Conservation (phyloP, 2,797 vertebrate genomes). For the Taenioides sp. region DNA sequence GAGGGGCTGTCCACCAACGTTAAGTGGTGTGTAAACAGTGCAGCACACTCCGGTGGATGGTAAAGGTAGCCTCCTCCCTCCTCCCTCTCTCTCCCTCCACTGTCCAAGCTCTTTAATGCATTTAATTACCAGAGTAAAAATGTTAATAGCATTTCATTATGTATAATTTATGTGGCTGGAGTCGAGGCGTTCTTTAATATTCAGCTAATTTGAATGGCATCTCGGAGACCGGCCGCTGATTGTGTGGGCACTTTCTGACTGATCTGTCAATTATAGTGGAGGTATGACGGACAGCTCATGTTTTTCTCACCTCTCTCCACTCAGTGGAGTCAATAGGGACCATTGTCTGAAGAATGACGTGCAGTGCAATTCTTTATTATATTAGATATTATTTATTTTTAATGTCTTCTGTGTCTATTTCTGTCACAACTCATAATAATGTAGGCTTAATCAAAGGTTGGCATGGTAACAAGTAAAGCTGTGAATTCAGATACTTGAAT, state of each 20-base stretch:
- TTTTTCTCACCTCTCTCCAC: constrained; percentile 42
- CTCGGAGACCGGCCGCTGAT: constrained; percentile 57
- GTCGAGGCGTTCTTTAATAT: constrained; percentile 72
- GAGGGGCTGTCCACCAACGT: constrained; percentile 51
- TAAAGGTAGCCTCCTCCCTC: constrained; percentile 31
- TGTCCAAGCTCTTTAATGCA: constrained; percentile 65
- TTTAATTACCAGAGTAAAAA: constrained; percentile 75
- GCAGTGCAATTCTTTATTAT: not conserved
- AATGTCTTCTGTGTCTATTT: constrained; percentile 4
- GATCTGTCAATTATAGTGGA: constrained; percentile 64
- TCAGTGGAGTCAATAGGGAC: constrained; percentile 29
- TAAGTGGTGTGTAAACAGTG: constrained; percentile 74
- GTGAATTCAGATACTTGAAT: not conserved
- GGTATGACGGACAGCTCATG: constrained; percentile 60
- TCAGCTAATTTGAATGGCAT: constrained; percentile 69
- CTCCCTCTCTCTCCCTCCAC: constrained; percentile 29
- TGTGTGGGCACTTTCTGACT: constrained; percentile 57
- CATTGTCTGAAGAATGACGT: constrained; percentile 17
- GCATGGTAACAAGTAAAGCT: not conserved
- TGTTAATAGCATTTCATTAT: constrained; percentile 81
- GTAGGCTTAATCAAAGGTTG: not conserved
- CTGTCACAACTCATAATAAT: not conserved
- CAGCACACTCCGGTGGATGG: constrained; percentile 46
- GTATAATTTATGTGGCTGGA: constrained; percentile 76
- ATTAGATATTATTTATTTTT: constrained; percentile 3